Conservation (phyloP, 2,113 vertebrate species). For the Malurus elegans region DNA sequence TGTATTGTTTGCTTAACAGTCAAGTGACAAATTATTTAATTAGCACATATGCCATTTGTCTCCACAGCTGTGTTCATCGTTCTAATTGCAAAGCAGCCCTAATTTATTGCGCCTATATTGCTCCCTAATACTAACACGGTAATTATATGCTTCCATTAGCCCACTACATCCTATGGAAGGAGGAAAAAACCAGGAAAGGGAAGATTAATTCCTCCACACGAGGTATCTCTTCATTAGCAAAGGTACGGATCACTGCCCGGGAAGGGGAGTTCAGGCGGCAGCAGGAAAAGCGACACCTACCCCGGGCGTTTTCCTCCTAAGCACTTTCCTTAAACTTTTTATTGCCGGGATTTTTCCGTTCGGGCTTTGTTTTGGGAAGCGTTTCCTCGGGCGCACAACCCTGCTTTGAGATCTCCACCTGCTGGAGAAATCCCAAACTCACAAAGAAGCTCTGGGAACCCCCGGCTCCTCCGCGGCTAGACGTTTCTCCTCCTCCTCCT, state of each 20-base stretch:
- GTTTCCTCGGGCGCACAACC: not conserved
- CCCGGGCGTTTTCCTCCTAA: not conserved
- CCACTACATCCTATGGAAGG: constrained; percentile 2
- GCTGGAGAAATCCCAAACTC: not conserved
- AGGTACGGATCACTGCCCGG: not conserved
- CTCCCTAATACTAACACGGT: constrained; percentile 67
- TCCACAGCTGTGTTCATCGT: constrained; percentile 76
- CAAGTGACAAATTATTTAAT: constrained; percentile 86
- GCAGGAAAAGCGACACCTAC: not conserved
- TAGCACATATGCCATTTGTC: constrained; percentile 80
- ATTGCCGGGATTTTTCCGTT: accelerated
- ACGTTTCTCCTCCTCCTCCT: not conserved
- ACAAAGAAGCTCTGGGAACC: not conserved
- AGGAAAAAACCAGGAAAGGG: not conserved
- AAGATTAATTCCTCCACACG: constrained; percentile 46
- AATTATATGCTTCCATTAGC: constrained; percentile 68
- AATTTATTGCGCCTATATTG: constrained; percentile 74
- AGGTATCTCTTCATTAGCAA: not conserved
- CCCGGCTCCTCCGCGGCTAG: not conserved
- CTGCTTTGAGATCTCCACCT: constrained; percentile 7
- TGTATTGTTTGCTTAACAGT: constrained; percentile 78
- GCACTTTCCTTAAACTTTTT: not conserved
- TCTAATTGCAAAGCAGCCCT: constrained; percentile 77
- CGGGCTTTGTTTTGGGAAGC: constrained; percentile 13
- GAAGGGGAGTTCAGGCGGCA: not conserved